Base-by-base conservation (phyloP, 2,797 vertebrate species). In the Ctenochaetus hawaiiensis region DNA sequence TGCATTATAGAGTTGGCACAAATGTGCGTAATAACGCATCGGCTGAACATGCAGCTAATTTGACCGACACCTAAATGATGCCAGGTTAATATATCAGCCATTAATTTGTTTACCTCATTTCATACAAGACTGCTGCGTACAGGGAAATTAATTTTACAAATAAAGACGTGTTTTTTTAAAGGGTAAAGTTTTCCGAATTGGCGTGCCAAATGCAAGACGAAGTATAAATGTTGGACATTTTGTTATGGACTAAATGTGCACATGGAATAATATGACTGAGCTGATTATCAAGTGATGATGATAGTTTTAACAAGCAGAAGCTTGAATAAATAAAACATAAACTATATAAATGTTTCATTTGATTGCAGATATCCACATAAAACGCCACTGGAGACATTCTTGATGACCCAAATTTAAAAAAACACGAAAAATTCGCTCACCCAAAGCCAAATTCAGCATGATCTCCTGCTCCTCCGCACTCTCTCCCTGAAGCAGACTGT, bases 381-480 rank as follows among this genome's bases (percentile, higher is more conserved):
- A 30, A 30, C 26, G 4, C 26, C 26, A 30, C 26, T 30, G 26
- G 26, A 30, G 26, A 30, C 26, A 30, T 5, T 4, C 26, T 30
- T 30, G 6, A n/a, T 44, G 8, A 13, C 1, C 20, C 12, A 22
- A 26, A 54, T 34, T 34, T 12, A 48, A 4, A 54, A 17, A 65
- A 11, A 11, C 2, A 1, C 9, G 20, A 41, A 30, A 52, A 72
- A 30, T 39, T 34, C 7, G 5, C 82, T 94, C 93, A 97, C 96
- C 96, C 49, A 97, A 95, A n/a, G 96, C 91, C 81, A 98, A 77
- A 89, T 98, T 98, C 85, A 97, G 91, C 89, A 97, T 93, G 89
- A 97, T 93, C 85, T 98, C 97, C 77, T 95, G 95, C 72, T 95
- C 96, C 2, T 90, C 95, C 53, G 87, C 92, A 78, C 95, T 96